phyloP scores from a whole-genome alignment of 2,797 vertebrate species.

The Paguma larvata region DNA sequence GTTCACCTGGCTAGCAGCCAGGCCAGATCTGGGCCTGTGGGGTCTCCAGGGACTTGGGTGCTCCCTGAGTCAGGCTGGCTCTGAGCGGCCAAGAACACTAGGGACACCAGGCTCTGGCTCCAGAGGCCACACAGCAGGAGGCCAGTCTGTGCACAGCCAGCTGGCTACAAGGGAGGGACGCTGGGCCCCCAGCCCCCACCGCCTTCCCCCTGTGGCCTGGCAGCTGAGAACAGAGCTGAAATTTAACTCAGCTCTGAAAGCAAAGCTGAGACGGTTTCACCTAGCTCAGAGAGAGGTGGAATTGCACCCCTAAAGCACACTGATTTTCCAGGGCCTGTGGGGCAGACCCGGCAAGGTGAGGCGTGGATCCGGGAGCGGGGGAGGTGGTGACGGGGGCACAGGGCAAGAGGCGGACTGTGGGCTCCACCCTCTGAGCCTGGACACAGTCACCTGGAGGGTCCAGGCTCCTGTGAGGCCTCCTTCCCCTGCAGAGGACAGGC shows the following conservation, averaged over 20 bases:
- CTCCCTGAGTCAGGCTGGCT: not conserved
- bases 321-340: not conserved
- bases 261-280: not conserved
- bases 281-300: not conserved
- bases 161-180: not conserved
- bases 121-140: not conserved
- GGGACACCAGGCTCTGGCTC: not conserved
- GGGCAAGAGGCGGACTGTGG: not conserved
- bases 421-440: not conserved
- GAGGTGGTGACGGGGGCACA: no score
- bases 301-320: not conserved
- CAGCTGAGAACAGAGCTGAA: not conserved
- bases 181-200: not conserved
- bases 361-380: not conserved
- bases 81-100: not conserved
- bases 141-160: fast-evolving
- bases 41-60: not conserved
- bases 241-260: not conserved
- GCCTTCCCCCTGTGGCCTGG: not conserved
- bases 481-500: not conserved
- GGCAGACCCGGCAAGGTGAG: not conserved
- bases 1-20: not conserved
- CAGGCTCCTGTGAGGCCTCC: not conserved
- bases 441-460: not conserved
- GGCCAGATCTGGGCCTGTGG: not conserved